Conservation (phyloP, 2,888 invertebrate species). For the Sericinus montela region DNA sequence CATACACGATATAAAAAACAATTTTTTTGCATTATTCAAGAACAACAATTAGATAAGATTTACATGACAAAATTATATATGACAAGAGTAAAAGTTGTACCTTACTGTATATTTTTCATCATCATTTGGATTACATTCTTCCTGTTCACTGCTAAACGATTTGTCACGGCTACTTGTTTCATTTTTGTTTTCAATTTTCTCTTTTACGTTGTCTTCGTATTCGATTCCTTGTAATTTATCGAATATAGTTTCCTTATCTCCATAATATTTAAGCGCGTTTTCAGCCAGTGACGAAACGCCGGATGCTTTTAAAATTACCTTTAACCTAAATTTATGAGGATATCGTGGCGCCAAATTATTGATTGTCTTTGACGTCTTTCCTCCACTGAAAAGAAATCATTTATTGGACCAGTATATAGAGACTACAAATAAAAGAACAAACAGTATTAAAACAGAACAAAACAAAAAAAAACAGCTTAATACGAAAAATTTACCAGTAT, state of each 20-base stretch:
- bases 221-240: constrained; percentile 20
- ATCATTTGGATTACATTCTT: neutral
- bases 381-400: constrained; percentile 71
- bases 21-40: too few relatives aligned
- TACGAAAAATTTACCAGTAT: too few relatives aligned
- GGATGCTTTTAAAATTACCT: constrained; percentile 43
- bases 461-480: too few relatives aligned
- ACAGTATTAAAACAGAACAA: too few relatives aligned
- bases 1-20: too few relatives aligned
- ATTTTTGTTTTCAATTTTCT: constrained; percentile 2
- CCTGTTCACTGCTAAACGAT: neutral
- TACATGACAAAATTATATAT: too few relatives aligned
- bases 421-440: too few relatives aligned
- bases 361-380: constrained; percentile 55
- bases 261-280: constrained; percentile 40
- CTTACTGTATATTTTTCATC: neutral
- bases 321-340: constrained; percentile 69
- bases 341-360: constrained; percentile 66
- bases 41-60: too few relatives aligned
- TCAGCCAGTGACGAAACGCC: constrained; percentile 38
- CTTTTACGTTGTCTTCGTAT: constrained; percentile 6
- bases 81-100: too few relatives aligned
- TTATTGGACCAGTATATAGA: too few relatives aligned
- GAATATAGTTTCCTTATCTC: constrained; percentile 34
- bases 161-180: neutral